A percentile compares a stretch with the other conserved stretches of the same genome.
These are phyloP conservation scores for Lasiurus cinereus DNA, from an alignment of 2,113 vertebrate species.

Conservation along the genomic window DNA sequence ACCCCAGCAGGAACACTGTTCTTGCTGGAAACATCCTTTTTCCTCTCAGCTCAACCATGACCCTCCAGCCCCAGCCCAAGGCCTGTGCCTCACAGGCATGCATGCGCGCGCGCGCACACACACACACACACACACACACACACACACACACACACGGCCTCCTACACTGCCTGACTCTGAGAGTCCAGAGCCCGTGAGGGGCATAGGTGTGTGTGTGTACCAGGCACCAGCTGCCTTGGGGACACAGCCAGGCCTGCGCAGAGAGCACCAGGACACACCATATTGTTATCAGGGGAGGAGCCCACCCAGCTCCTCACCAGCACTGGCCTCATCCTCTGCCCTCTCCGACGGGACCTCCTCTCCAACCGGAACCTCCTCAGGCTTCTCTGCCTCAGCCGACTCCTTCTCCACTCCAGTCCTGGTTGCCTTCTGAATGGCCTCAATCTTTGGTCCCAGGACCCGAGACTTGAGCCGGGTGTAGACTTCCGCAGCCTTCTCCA, in stretches of 20 bases:
- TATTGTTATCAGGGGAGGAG: fast-evolving
- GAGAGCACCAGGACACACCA: fast-evolving
- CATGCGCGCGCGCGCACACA: fast-evolving
- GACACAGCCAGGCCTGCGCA: fast-evolving
- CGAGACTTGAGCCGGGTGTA: slow-evolving; percentile 96
- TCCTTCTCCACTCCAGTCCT: slow-evolving; percentile 80
- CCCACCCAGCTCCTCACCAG: slow-evolving; percentile 65
- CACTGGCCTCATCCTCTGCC: slow-evolving; percentile 78
- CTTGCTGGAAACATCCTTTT: fast-evolving
- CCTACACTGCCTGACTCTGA: not conserved
- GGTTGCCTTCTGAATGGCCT: slow-evolving; percentile 88
- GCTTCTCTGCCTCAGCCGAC: slow-evolving; percentile 86
- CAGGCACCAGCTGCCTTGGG: fast-evolving
- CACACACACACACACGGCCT: not conserved
- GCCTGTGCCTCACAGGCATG: fast-evolving
- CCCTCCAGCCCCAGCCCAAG: fast-evolving
- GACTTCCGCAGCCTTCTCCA: slow-evolving; percentile 96
- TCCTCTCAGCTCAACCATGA: fast-evolving
- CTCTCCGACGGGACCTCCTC: slow-evolving; percentile 86
- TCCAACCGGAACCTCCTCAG: slow-evolving; percentile 84
- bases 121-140: too few species aligned
- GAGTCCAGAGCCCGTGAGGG: fast-evolving
- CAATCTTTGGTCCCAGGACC: slow-evolving; percentile 93
- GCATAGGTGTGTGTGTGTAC: fast-evolving
- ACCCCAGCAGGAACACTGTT: not conserved